phyloP scores from a whole-genome alignment of 2,888 invertebrate genomes.

The Stenodema calcarata region DNA sequence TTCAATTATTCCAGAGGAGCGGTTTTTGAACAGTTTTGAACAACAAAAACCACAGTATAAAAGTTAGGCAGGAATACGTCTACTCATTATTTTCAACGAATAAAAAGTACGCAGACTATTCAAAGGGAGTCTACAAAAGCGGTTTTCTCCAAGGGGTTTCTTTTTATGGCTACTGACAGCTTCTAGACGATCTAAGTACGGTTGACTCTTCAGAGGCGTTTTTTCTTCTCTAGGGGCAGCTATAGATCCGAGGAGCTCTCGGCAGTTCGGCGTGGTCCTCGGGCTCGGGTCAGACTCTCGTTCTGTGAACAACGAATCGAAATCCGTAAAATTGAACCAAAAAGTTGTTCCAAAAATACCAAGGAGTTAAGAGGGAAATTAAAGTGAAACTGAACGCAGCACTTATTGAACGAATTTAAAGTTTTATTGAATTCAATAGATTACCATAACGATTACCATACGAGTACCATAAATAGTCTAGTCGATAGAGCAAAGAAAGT shows the following conservation, averaged over 20 bases:
- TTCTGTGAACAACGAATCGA: conserved; percentile 31
- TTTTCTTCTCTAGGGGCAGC: background rate
- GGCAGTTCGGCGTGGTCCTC: conserved; percentile 22
- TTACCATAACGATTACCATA: no score
- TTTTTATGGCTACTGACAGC: background rate
- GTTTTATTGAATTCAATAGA: no score
- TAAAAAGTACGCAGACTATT: background rate
- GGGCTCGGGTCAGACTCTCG: conserved; percentile 53
- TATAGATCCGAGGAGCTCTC: background rate
- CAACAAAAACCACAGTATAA: background rate
- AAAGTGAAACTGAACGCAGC: no score
- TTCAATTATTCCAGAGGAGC: no score
- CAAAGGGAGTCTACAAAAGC: no score
- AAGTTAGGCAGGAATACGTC: background rate
- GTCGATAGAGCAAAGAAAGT: no score
- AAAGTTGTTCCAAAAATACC: no score
- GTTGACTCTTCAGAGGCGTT: background rate
- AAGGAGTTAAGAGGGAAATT: no score
- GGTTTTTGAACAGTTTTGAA: no score
- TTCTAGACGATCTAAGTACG: background rate
- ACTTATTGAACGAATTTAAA: no score
- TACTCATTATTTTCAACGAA: background rate
- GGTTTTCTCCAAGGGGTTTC: no score
- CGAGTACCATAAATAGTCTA: no score
- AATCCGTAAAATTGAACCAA: background rate